A percentile compares a stretch with the other conserved stretches of the same genome.
These are phyloP conservation scores for Jacana jacana DNA, from an alignment of 2,113 vertebrate species.

Conservation along the genomic window DNA sequence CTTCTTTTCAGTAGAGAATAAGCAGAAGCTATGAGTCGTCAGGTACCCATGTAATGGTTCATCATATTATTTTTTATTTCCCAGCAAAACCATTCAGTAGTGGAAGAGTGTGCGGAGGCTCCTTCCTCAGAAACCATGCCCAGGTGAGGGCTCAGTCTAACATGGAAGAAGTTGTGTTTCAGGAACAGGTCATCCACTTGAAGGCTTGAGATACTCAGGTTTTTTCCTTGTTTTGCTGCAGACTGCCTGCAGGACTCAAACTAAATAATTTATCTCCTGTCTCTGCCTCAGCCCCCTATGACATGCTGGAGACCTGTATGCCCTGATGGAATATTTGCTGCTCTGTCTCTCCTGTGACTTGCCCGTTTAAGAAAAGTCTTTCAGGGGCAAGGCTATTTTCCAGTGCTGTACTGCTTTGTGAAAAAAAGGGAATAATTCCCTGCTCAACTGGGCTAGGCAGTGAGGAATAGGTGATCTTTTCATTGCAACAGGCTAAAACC, in stretches of 20 bases:
- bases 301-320: background rate
- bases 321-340: background rate
- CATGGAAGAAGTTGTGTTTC: background rate
- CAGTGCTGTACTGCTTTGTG: background rate
- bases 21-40: background rate
- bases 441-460: background rate
- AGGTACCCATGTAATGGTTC: background rate
- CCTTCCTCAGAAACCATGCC: background rate
- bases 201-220: background rate
- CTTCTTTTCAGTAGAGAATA: background rate
- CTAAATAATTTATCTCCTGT: background rate
- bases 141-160: background rate
- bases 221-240: background rate
- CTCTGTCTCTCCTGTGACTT: background rate
- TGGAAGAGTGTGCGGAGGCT: background rate
- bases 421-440: background rate
- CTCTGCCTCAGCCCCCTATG: background rate
- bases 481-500: background rate
- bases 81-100: background rate
- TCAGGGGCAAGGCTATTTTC: background rate
- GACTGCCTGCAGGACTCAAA: background rate
- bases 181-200: background rate
- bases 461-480: background rate
- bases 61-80: background rate
- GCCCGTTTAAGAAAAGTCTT: background rate